phyloP scores from a whole-genome alignment of 30 jellyfish, hydroid and myxozoan genomes.

The Hydractinia symbiolongicarpus region DNA sequence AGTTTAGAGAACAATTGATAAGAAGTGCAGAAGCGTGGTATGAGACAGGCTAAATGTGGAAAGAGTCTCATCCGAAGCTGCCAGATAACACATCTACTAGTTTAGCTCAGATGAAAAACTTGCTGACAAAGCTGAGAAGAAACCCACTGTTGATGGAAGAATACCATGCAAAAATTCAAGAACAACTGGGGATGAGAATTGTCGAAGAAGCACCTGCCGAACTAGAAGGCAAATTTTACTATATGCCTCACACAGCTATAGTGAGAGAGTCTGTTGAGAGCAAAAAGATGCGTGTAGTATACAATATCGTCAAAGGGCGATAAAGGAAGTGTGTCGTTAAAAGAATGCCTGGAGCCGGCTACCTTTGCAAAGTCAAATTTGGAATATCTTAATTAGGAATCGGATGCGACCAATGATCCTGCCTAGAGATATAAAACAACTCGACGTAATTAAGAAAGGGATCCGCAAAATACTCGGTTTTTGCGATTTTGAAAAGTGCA shows the following conservation, averaged over 20 bases:
- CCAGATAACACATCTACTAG: constrained; percentile 41
- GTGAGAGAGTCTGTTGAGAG: no score
- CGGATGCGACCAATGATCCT: constrained; percentile 46
- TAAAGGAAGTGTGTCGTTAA: constrained; percentile 40
- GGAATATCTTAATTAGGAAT: constrained; percentile 38
- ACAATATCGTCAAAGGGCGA: constrained; percentile 42
- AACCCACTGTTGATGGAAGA: constrained; percentile 36
- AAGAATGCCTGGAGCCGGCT: constrained; percentile 68
- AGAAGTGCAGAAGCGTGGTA: constrained; percentile 51
- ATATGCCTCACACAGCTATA: constrained; percentile 51
- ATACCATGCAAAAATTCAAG: constrained; percentile 40
- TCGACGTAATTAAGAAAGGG: constrained; percentile 30
- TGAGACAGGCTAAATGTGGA: constrained; percentile 44
- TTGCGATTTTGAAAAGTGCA: no score
- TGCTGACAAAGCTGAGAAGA: constrained; percentile 12
- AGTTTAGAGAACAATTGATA: constrained; percentile 56
- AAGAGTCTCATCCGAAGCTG: constrained; percentile 22
- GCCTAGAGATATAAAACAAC: constrained; percentile 60
- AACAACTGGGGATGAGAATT: constrained; percentile 49
- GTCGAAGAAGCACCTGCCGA: constrained; percentile 55
- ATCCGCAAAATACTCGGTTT: constrained; percentile 37
- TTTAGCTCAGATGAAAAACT: constrained; percentile 28
- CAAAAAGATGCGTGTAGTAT: constrained; percentile 56
- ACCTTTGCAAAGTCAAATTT: constrained; percentile 34
- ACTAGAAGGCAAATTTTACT: constrained; percentile 39